Evolutionary conservation across 2,888 invertebrate genomes (phyloP).

Genomic region (Melieria crassipennis): DNA sequence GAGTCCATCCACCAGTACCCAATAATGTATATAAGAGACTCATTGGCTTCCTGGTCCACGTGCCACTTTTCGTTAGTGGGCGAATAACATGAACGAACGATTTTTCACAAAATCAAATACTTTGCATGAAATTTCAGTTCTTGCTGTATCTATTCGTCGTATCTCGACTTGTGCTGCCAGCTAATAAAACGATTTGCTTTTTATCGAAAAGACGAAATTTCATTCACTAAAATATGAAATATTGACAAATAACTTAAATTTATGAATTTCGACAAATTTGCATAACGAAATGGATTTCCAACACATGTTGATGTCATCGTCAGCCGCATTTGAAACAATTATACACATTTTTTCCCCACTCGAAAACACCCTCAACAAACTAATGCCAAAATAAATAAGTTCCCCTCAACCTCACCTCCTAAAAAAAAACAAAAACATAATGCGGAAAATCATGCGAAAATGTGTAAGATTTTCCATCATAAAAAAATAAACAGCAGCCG

Average conservation of each 20-base stretch:
- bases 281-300: constrained; percentile 19
- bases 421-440: neutral
- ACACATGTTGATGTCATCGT: constrained; percentile 22
- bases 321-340: constrained; percentile 3
- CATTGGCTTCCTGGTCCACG: too few relatives aligned
- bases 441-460: neutral
- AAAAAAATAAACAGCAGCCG: neutral
- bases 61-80: too few relatives aligned
- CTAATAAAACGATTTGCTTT: too few relatives aligned
- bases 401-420: neutral
- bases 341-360: constrained; percentile 7
- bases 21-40: too few relatives aligned
- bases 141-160: too few relatives aligned
- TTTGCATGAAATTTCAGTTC: too few relatives aligned
- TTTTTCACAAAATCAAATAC: too few relatives aligned
- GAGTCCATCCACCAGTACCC: too few relatives aligned
- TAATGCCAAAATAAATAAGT: constrained; percentile 20
- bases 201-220: neutral
- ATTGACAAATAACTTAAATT: constrained; percentile 18
- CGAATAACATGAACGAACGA: too few relatives aligned
- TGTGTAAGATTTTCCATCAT: neutral
- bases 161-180: too few relatives aligned
- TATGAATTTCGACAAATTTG: neutral
- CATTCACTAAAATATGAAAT: constrained; percentile 1
- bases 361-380: constrained; percentile 1